Evolutionary conservation across 92 coral and sea anemone species (phyloP), one percentile per base, ranked within the genome.

Genomic region (Parazoanthus atlanticus): DNA sequence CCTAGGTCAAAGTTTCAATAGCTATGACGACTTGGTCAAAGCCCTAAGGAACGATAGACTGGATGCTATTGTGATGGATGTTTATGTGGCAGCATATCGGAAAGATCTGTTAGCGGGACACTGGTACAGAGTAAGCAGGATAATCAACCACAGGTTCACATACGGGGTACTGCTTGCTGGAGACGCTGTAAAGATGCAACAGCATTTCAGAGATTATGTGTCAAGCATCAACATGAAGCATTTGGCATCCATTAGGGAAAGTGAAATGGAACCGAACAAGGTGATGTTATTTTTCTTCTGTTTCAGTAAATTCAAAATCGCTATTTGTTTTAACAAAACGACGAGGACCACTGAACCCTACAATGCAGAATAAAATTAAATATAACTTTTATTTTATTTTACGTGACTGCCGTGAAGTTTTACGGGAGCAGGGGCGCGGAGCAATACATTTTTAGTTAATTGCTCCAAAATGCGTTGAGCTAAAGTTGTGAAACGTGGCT

Each of bases 1-100:
- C 40, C 23, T 15, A 73, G 77, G 77, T 73, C 43, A 36, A 32
- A 73, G 77, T 40, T 73, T 73, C 25, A 28, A 31, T 43, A 73
- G 77, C 25, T 73, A 73, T 36, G 41, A 32, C 11, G 77, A 73
- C 16, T 31, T 73, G 77, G 43, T 73, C 11, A 36, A 31, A 73
- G 41, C 77, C 25, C 25, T 73, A 15, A 73, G 25, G 77, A 73
- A 73, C 1, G 77, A 28, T 30, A 73, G 23, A 73, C 25, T 73
- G 34, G 32, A 73, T 17, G 43, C 77, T 12, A 73, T 73, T 73
- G 40, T 73, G 77, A 36, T 73, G 77, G 77, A 73, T 73, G 77
- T 73, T 30, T 73, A 73, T 26, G 77, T 73, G 77, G 77, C 77
- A 10, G 21, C 40, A 13, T 73, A 73, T 32, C 21, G 77, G 77